Percentiles rank a stretch among this genome's conserved stretches.
These are phyloP conservation scores for Thelaira solivaga DNA, from an alignment of 2,888 invertebrate species.

Conservation along the genomic window DNA sequence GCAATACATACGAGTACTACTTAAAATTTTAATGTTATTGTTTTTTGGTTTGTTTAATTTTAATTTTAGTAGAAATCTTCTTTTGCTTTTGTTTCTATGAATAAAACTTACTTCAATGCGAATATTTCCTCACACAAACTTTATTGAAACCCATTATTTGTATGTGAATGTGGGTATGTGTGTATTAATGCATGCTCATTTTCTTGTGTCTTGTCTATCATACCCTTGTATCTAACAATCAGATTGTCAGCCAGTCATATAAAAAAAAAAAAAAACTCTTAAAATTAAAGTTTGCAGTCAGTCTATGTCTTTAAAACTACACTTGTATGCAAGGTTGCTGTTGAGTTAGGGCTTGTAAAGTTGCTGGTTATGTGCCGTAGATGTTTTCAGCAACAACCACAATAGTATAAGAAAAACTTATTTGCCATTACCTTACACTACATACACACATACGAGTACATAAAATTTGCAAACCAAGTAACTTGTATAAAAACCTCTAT, in stretches of 20 bases:
- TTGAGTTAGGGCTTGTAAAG: conserved; percentile 18
- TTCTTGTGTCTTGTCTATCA: conserved; percentile 32
- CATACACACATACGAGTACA: not conserved
- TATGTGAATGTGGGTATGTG: conserved; percentile 10
- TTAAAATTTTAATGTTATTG: conserved; percentile 21
- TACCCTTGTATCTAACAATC: conserved; percentile 29
- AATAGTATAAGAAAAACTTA: conserved; percentile 33
- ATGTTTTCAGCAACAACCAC: conserved; percentile 15
- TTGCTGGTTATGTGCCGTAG: conserved; percentile 5
- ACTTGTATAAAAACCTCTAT: not conserved
- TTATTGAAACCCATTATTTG: not conserved
- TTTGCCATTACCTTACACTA: conserved; percentile 43
- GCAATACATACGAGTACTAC: not conserved
- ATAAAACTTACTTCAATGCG: conserved; percentile 28
- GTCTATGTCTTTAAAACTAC: conserved; percentile 40
- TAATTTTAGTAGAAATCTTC: not conserved
- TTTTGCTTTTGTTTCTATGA: conserved; percentile 3
- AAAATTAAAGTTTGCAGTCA: conserved; percentile 14
- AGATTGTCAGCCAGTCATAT: conserved; percentile 34
- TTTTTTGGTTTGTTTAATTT: not conserved
- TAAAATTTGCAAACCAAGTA: conserved; percentile 45
- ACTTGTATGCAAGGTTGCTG: conserved; percentile 39
- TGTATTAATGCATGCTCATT: not conserved
- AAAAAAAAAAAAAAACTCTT: not conserved
- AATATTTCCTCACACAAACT: conserved; percentile 38